Percentiles rank a stretch among this genome's conserved stretches.
phyloP scores from a whole-genome alignment of 2,113 vertebrate genomes.

The Chaenocephalus aceratus region DNA sequence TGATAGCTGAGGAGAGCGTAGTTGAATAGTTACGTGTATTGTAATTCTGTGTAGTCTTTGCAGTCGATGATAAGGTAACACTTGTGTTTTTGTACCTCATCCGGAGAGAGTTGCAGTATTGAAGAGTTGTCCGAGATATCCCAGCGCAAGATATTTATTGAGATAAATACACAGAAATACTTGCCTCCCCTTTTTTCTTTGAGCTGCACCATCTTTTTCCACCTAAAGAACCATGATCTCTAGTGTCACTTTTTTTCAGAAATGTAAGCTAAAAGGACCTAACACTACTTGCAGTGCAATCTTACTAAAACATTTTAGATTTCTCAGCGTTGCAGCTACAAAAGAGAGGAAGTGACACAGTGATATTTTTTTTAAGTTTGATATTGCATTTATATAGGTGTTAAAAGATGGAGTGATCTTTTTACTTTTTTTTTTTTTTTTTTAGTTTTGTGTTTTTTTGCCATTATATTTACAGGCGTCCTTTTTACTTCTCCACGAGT shows the following conservation, averaged over 20 bases:
- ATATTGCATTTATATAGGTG: slow-evolving; percentile 35
- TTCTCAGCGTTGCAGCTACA: neutral
- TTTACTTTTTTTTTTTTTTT: neutral
- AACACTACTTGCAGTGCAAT: slow-evolving; percentile 1
- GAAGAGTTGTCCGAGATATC: slow-evolving; percentile 9
- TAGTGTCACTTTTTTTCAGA: neutral
- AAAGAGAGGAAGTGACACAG: slow-evolving; percentile 44
- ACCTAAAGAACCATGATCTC: neutral
- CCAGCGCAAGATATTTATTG: slow-evolving; percentile 1
- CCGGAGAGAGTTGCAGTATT: neutral
- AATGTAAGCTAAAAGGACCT: neutral
- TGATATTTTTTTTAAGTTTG: slow-evolving; percentile 22
- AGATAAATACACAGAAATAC: neutral
- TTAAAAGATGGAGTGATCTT: slow-evolving; percentile 18
- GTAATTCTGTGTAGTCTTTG: slow-evolving; percentile 58
- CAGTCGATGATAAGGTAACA: slow-evolving; percentile 47
- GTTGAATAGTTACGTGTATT: slow-evolving; percentile 47
- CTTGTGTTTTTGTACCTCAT: slow-evolving; percentile 57
- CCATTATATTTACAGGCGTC: slow-evolving; percentile 21
- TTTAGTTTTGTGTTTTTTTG: slow-evolving; percentile 29
- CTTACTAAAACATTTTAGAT: neutral
- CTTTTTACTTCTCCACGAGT: slow-evolving; percentile 4
- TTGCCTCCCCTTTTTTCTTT: neutral
- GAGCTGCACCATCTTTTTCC: neutral
- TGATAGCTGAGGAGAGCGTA: slow-evolving; percentile 43